Conservation (phyloP, 64 coral and sea anemone genomes). For the Porites lutea region DNA sequence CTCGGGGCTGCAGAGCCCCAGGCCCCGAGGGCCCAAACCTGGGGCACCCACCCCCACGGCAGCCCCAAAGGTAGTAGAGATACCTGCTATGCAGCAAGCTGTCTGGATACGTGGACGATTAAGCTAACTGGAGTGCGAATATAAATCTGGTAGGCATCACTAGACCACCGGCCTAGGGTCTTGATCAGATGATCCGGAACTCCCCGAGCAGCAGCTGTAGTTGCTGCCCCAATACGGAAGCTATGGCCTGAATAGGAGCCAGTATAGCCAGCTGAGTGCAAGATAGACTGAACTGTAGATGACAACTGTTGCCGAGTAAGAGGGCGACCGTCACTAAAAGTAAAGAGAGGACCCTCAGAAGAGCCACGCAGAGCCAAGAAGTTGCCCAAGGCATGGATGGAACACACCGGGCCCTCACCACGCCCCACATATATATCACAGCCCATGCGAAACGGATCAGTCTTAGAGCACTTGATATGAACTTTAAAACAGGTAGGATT, state of each 20-base stretch:
- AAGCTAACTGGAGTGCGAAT: conserved; percentile 13
- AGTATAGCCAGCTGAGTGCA: not conserved
- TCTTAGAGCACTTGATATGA: conserved; percentile 15
- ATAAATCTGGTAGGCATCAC: conserved; percentile 11
- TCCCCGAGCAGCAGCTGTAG: not conserved
- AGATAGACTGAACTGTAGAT: not conserved
- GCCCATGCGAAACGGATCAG: conserved; percentile 7
- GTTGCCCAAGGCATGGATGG: too few species aligned
- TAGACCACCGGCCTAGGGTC: conserved; percentile 37
- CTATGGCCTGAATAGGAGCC: not conserved
- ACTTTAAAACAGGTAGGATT: not conserved
- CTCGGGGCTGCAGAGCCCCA: not conserved
- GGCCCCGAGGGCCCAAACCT: not conserved
- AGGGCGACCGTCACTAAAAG: conserved; percentile 23
- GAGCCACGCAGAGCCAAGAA: too few species aligned
- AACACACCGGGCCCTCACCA: too few species aligned
- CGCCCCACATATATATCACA: too few species aligned
- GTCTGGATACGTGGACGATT: not conserved
- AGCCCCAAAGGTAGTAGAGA: not conserved
- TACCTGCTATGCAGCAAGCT: not conserved
- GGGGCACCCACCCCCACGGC: not conserved
- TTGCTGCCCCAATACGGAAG: conserved; percentile 49
- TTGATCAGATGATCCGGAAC: conserved; percentile 36
- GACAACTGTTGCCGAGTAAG: conserved; percentile 1
- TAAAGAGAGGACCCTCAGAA: too few species aligned